Percentiles rank a stretch among this genome's conserved stretches.
phyloP scores from a whole-genome alignment of 2,113 vertebrate species.

The Microtus montanus region DNA sequence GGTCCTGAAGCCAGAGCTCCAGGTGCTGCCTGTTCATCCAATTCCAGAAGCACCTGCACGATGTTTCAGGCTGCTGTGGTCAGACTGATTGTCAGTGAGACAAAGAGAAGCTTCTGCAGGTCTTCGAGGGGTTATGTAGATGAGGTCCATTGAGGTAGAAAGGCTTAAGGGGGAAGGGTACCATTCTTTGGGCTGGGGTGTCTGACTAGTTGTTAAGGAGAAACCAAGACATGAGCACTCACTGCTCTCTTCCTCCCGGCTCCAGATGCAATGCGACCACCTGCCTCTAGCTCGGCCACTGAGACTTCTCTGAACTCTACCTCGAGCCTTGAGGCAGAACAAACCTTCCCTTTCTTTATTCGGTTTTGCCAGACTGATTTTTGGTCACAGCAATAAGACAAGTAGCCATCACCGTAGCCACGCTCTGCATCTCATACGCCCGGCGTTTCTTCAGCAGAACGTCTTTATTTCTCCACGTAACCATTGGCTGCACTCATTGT shows the following conservation, averaged over 20 bases:
- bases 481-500: rapidly evolving
- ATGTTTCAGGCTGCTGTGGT: background rate
- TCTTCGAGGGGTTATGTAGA: no score
- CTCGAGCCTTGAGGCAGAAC: background rate
- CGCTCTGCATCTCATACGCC: no score
- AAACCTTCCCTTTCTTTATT: background rate
- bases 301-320: background rate
- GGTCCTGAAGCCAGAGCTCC: background rate
- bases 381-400: background rate
- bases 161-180: background rate
- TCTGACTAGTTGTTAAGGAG: background rate
- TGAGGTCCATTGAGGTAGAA: background rate
- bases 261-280: no score
- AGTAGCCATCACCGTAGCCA: background rate
- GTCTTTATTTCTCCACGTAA: background rate
- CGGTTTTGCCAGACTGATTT: background rate
- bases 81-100: no score
- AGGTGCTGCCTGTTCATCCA: background rate
- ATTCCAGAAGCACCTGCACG: background rate
- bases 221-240: background rate
- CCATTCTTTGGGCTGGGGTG: background rate
- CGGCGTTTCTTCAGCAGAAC: background rate
- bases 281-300: background rate
- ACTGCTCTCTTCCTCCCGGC: background rate
- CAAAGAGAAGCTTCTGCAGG: background rate